Percentiles rank a stretch among this genome's conserved stretches.
These are phyloP conservation scores for Aricia artaxerxes DNA, from an alignment of 2,888 invertebrate genomes.

Conservation along the genomic window DNA sequence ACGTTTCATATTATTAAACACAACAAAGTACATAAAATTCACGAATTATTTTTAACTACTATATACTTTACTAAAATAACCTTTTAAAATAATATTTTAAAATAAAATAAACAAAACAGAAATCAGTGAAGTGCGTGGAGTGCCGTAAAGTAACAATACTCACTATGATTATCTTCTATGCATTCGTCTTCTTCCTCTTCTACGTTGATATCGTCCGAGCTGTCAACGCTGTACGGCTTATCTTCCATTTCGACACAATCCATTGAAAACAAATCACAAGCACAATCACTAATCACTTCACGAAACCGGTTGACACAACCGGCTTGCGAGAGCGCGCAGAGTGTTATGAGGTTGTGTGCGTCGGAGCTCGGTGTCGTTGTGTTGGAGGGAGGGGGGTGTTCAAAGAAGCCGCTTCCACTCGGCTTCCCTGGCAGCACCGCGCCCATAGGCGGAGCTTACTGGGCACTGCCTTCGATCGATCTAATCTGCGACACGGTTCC, in stretches of 20 bases:
- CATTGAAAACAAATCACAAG: slow-evolving; percentile 63
- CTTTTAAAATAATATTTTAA: neutral
- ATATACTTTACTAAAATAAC: no score
- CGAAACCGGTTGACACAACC: slow-evolving; percentile 78
- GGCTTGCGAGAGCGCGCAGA: slow-evolving; percentile 75
- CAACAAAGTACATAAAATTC: no score
- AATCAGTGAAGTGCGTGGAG: neutral
- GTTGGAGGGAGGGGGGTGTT: slow-evolving; percentile 62
- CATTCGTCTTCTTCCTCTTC: slow-evolving; percentile 72
- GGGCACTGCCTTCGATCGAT: slow-evolving; percentile 76
- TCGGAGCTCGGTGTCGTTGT: slow-evolving; percentile 55
- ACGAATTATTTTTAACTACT: no score
- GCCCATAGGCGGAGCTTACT: slow-evolving; percentile 73
- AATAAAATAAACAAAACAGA: slow-evolving; percentile 38
- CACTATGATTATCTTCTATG: slow-evolving; percentile 70
- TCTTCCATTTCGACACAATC: slow-evolving; percentile 76
- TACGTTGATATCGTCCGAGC: slow-evolving; percentile 76
- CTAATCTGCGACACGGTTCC: slow-evolving; percentile 54
- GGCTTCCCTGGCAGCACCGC: slow-evolving; percentile 74
- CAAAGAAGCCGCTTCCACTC: slow-evolving; percentile 70
- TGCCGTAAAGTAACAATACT: slow-evolving; percentile 45
- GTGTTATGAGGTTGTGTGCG: slow-evolving; percentile 77
- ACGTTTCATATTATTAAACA: no score
- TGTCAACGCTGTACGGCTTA: slow-evolving; percentile 76
- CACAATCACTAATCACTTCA: slow-evolving; percentile 65